These are phyloP conservation scores for Scaptomyza reducta DNA, from an alignment of 2,888 invertebrate species.

Conservation along the genomic window DNA sequence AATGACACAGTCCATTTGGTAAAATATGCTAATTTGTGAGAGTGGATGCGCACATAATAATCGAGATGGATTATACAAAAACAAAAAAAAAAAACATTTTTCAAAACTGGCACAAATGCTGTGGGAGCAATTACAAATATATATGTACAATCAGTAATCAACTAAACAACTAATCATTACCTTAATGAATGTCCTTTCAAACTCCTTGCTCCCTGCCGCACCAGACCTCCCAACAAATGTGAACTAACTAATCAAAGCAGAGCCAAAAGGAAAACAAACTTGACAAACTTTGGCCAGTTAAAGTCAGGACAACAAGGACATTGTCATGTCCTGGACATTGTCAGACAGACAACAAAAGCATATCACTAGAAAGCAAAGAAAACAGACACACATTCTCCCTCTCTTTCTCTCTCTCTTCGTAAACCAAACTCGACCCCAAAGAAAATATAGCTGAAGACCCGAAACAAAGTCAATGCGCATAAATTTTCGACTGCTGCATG, in stretches of 20 bases:
- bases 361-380: constrained; percentile 59
- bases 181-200: constrained; percentile 5
- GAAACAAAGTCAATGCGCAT: constrained; percentile 52
- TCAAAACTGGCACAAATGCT: constrained; percentile 19
- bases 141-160: constrained; percentile 34
- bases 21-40: constrained; percentile 60
- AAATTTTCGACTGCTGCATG: constrained; percentile 55
- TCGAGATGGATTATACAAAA: not conserved
- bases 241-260: constrained; percentile 23
- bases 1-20: constrained; percentile 62
- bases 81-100: constrained; percentile 21
- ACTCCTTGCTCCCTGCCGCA: not conserved
- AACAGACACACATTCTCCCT: constrained; percentile 44
- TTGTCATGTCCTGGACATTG: constrained; percentile 40
- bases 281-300: constrained; percentile 7
- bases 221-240: not conserved
- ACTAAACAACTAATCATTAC: constrained; percentile 41
- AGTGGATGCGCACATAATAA: constrained; percentile 28
- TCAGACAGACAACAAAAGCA: constrained; percentile 55
- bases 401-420: not conserved
- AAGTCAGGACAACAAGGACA: constrained; percentile 41
- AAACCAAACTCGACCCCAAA: constrained; percentile 12
- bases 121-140: constrained; percentile 27
- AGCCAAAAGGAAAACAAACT: constrained; percentile 27
- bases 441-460: not conserved